Percentiles rank a stretch among this genome's conserved stretches.
Evolutionary conservation across 2,888 invertebrate species (phyloP).

Genomic region (Anagyrus pseudococci): DNA sequence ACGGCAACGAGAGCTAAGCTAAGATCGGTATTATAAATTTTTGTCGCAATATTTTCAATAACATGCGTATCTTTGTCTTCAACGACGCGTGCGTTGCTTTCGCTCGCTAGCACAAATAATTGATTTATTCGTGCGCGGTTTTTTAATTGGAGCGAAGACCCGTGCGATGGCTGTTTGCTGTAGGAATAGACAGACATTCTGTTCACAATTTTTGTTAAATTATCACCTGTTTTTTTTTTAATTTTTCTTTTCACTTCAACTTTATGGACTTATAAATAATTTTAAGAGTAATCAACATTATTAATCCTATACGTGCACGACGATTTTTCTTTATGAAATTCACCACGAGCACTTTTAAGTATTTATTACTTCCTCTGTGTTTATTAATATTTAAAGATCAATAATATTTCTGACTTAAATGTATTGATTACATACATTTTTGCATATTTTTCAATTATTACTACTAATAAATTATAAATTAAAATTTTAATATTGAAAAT

Average conservation of each 20-base stretch:
- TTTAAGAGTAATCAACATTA: conserved; percentile 16
- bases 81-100: conserved; percentile 52
- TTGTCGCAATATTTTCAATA: conserved; percentile 13
- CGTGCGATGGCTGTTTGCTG: conserved; percentile 58
- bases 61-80: conserved; percentile 46
- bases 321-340: conserved; percentile 17
- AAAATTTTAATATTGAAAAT: background rate
- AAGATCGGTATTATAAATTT: conserved; percentile 19
- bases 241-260: no score
- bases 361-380: conserved; percentile 33
- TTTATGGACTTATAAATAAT: no score
- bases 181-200: conserved; percentile 59
- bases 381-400: conserved; percentile 29
- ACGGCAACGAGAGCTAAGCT: conserved; percentile 36
- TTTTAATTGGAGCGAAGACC: conserved; percentile 55
- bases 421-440: conserved; percentile 8
- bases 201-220: conserved; percentile 42
- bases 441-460: background rate
- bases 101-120: conserved; percentile 31
- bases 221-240: conserved; percentile 14
- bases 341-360: conserved; percentile 9
- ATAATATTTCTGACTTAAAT: conserved; percentile 13
- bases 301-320: conserved; percentile 25
- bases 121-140: conserved; percentile 31
- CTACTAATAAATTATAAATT: background rate